Evolutionary conservation across 2,888 invertebrate genomes (phyloP).

Genomic region (Drosophila kokeensis): DNA sequence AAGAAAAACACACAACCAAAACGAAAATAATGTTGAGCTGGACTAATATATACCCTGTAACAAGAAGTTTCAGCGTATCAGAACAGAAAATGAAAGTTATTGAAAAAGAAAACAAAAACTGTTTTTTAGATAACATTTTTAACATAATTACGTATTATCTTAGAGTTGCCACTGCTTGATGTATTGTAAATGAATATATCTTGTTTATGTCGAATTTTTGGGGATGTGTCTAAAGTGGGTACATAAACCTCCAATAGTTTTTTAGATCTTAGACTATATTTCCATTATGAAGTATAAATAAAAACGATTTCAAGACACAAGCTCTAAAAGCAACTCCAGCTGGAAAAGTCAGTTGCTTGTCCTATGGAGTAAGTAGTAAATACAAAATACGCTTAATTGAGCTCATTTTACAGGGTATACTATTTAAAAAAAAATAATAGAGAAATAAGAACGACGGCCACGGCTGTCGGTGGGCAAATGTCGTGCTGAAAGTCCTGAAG

Average conservation of each 20-base stretch:
- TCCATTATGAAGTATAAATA: neutral
- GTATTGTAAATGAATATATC: neutral
- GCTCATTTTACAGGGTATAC: constrained; percentile 31
- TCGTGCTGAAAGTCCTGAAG: constrained; percentile 41
- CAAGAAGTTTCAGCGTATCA: neutral
- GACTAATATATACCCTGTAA: constrained; percentile 30
- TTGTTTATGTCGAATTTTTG: neutral
- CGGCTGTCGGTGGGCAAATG: constrained; percentile 47
- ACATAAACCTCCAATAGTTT: neutral
- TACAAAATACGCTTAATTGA: neutral
- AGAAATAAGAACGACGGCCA: constrained; percentile 39
- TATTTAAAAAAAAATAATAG: constrained; percentile 10
- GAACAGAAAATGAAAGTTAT: neutral
- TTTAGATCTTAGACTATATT: no score
- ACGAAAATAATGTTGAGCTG: neutral
- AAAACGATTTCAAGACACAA: neutral
- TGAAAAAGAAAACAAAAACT: no score
- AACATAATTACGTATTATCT: neutral
- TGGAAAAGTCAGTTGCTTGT: neutral
- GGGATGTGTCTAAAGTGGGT: neutral
- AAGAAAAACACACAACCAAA: neutral
- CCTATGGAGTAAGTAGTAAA: no score
- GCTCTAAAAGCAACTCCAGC: neutral
- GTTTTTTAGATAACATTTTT: neutral
- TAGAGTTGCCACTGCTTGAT: no score